phyloP scores from a whole-genome alignment of 37 sponge, comb jelly and placozoan species.

The Mnemiopsis leidyi region DNA sequence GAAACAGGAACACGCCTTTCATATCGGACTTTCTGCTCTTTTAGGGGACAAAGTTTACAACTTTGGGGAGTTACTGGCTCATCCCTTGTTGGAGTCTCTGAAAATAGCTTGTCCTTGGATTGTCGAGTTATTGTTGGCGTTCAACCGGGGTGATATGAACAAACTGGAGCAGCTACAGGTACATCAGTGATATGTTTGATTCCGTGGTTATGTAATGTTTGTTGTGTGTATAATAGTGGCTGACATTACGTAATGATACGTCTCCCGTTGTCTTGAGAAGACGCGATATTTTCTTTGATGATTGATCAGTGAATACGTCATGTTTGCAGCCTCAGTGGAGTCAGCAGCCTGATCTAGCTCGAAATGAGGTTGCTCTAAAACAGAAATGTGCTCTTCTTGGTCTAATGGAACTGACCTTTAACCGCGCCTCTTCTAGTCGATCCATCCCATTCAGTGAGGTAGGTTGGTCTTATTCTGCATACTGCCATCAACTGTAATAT shows the following conservation, averaged over 20 bases:
- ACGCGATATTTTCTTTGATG: too few species aligned
- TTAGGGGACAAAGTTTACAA: constrained; percentile 84
- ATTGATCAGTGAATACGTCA: not conserved
- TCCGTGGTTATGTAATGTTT: too few species aligned
- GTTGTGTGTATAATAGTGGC: too few species aligned
- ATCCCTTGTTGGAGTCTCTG: constrained; percentile 76
- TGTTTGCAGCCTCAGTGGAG: constrained; percentile 44
- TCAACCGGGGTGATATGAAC: constrained; percentile 70
- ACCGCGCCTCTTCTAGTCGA: constrained; percentile 41
- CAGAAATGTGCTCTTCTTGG: constrained; percentile 63
- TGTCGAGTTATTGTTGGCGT: constrained; percentile 74
- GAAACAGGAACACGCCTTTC: constrained; percentile 67
- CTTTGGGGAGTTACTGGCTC: constrained; percentile 88
- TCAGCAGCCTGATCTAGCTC: constrained; percentile 48
- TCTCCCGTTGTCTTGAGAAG: too few species aligned
- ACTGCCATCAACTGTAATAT: too few species aligned
- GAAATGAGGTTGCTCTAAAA: constrained; percentile 51
- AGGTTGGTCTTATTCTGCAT: not conserved
- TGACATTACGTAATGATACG: too few species aligned
- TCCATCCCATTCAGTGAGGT: constrained; percentile 60
- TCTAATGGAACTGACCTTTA: constrained; percentile 57
- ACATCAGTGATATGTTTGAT: too few species aligned
- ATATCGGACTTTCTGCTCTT: constrained; percentile 81
- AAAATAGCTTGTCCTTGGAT: constrained; percentile 75
- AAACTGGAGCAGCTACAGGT: constrained; percentile 71